These are phyloP conservation scores for Gymnothorax reevesii DNA, from an alignment of 2,797 vertebrate species.

Conservation along the genomic window DNA sequence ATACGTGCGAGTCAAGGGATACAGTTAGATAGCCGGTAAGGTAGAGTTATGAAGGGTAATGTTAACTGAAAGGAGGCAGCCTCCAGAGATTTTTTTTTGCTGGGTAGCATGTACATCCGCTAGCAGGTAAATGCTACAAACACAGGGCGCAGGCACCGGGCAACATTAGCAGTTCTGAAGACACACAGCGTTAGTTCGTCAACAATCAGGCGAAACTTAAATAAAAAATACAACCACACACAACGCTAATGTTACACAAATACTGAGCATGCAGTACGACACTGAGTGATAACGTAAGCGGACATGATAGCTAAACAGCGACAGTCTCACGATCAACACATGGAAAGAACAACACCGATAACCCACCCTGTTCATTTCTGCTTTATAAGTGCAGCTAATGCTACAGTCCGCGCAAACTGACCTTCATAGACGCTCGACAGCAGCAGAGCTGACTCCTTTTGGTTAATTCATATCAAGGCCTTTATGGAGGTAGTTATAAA, in stretches of 20 bases:
- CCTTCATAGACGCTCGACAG: slow-evolving; percentile 38
- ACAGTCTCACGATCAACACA: neutral
- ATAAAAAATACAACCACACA: neutral
- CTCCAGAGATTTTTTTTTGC: neutral
- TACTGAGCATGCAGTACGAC: neutral
- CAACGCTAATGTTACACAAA: neutral
- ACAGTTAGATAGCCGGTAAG: neutral
- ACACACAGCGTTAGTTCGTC: neutral
- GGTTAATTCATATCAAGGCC: slow-evolving; percentile 25
- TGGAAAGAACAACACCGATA: neutral
- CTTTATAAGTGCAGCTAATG: neutral
- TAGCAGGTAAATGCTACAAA: neutral
- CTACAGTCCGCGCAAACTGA: slow-evolving; percentile 32
- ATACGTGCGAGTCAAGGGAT: too few relatives aligned
- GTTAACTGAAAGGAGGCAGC: neutral
- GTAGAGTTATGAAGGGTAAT: neutral
- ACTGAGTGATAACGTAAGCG: neutral
- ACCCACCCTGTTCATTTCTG: slow-evolving; percentile 22
- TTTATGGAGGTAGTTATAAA: neutral
- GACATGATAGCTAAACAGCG: neutral
- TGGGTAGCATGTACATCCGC: neutral
- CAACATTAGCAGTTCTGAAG: neutral
- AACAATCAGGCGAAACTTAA: neutral
- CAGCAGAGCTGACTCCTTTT: slow-evolving; percentile 13
- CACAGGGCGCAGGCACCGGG: neutral